Evolutionary conservation across 2,113 vertebrate genomes (phyloP).

Genomic region (Takifugu bimaculatus): DNA sequence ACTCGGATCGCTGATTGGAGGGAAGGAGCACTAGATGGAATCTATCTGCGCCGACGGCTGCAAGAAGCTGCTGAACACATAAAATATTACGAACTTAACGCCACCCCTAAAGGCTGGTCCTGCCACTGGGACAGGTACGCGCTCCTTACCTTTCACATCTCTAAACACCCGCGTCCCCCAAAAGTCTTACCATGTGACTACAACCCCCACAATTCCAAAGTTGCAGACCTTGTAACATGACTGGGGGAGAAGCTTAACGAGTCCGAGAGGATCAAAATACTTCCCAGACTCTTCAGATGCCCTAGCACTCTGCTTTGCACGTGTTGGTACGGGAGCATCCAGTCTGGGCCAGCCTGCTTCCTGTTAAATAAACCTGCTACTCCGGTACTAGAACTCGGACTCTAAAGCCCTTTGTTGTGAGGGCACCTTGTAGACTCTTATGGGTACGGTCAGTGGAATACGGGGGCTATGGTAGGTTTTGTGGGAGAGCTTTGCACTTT

Average conservation of each 20-base stretch:
- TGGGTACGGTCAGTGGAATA: constrained; percentile 76
- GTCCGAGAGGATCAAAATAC: constrained; percentile 59
- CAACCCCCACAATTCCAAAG: constrained; percentile 52
- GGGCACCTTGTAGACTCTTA: constrained; percentile 55
- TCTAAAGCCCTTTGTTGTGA: constrained; percentile 42
- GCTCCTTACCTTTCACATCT: constrained; percentile 99
- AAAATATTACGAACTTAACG: constrained; percentile 99
- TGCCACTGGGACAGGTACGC: constrained; percentile 99
- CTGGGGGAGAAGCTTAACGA: constrained; percentile 67
- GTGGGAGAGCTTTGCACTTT: constrained; percentile 97
- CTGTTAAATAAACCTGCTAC: constrained; percentile 54
- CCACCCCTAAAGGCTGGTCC: constrained; percentile 99
- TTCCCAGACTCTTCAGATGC: constrained; percentile 63
- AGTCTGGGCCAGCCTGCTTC: constrained; percentile 67
- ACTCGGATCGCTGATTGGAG: constrained; percentile 98
- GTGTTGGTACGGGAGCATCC: constrained; percentile 62
- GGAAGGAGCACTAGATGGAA: constrained; percentile 95
- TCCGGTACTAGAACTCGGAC: constrained; percentile 56
- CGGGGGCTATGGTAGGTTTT: constrained; percentile 73
- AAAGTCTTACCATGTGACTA: constrained; percentile 77
- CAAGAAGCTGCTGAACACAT: constrained; percentile 98
- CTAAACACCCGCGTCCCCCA: constrained; percentile 80
- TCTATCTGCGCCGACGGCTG: constrained; percentile 96
- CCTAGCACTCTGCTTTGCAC: constrained; percentile 47
- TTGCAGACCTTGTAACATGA: constrained; percentile 69